Conservation (phyloP, 2,797 vertebrate species). For the Simalia tracyae region DNA sequence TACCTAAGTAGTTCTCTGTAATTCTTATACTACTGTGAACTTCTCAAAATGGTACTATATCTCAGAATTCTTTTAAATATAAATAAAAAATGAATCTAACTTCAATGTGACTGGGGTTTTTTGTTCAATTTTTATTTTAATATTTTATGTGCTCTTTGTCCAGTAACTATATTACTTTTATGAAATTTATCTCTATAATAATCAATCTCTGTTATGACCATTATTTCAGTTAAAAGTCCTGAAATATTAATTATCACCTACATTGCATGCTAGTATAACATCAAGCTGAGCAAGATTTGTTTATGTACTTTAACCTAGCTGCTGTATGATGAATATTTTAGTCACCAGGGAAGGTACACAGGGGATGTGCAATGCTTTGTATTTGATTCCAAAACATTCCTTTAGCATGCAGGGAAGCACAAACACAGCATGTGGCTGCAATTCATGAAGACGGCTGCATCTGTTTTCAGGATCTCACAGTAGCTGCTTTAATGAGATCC, state of each 20-base stretch:
- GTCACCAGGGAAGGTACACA: neutral
- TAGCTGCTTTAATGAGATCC: neutral
- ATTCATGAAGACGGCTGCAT: neutral
- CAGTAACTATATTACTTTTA: neutral
- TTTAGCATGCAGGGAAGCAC: neutral
- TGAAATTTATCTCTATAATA: neutral
- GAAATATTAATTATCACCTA: neutral
- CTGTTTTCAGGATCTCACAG: neutral
- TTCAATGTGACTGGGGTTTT: neutral
- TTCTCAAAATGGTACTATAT: neutral
- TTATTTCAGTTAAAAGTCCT: neutral
- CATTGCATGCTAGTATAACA: neutral
- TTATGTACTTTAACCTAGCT: neutral
- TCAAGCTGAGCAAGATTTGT: neutral
- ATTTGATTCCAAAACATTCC: neutral
- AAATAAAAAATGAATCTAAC: neutral
- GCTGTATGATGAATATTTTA: neutral
- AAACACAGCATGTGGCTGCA: neutral
- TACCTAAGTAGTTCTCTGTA: neutral
- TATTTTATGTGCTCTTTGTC: neutral
- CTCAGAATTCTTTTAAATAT: neutral
- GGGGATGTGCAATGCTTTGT: neutral
- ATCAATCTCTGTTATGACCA: neutral
- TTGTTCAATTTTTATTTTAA: neutral
- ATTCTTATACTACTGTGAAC: neutral